These are phyloP conservation scores for Epizoanthus scotinus DNA, from an alignment of 92 coral and sea anemone species.

Conservation along the genomic window DNA sequence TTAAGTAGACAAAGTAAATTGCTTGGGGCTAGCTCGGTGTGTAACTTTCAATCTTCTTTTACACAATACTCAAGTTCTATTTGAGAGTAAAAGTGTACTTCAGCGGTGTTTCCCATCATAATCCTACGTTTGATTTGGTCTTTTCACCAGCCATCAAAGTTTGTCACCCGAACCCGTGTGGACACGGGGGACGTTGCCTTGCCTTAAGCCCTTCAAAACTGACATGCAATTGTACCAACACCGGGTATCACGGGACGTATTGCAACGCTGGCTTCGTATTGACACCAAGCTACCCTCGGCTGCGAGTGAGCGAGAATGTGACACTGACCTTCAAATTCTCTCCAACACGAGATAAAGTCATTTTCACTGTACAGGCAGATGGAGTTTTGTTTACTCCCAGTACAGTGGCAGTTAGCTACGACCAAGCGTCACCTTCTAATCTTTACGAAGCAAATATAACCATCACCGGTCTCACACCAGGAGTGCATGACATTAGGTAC, in stretches of 20 bases:
- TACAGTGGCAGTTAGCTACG: conserved; percentile 30
- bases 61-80: too few species aligned
- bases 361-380: conserved; percentile 33
- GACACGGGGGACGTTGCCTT: conserved; percentile 60
- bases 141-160: conserved; percentile 56
- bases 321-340: conserved; percentile 56
- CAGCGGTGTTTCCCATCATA: background rate
- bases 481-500: conserved; percentile 60
- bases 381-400: conserved; percentile 51
- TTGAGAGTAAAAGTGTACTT: background rate
- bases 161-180: conserved; percentile 76
- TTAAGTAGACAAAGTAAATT: too few species aligned
- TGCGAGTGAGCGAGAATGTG: conserved; percentile 19
- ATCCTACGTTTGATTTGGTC: background rate
- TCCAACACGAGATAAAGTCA: conserved; percentile 55
- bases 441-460: conserved; percentile 49
- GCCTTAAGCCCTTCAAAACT: conserved; percentile 46
- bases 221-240: conserved; percentile 66
- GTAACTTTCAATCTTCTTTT: too few species aligned
- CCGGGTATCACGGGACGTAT: conserved; percentile 62
- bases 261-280: conserved; percentile 58
- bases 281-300: conserved; percentile 56
- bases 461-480: conserved; percentile 53
- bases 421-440: conserved; percentile 19
- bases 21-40: too few species aligned